Evolutionary conservation across 2,797 vertebrate genomes (phyloP), one percentile per base, ranked within the genome.

Genomic region (Ptychobarbus kaznakovi): DNA sequence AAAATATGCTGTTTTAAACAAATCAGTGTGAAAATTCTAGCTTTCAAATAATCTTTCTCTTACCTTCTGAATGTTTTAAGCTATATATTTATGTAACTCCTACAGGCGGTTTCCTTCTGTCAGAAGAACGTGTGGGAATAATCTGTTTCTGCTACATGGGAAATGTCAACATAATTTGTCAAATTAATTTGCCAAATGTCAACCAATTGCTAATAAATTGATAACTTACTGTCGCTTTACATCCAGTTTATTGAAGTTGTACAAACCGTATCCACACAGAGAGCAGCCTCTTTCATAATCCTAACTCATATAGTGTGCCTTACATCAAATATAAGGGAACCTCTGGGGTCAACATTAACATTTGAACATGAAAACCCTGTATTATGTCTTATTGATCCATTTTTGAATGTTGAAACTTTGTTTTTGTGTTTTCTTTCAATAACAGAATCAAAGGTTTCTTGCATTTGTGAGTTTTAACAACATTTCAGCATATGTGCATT

Each of bases 91-190:
- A 9, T 85, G 0, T 76, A 28, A 65, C 66, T 16, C 53, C 65
- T 69, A 74, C 90, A 96, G 95, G 93, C 93, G 1, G 0, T 94
- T 56, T 92, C 92, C 40, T 95, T 94, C 91, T 96, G 95, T 80
- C 93, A 94, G 91, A 94, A 58, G 84, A 93, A 90, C 72, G 81
- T 86, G 83, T 95, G 95, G 95, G 90, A 92, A 87, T 91, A 81
- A 85, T 3, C 70, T 18, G 42, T 89, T 77, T 70, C 42, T 35
- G 35, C n/a, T n/a, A 15, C 15, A 65, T 56, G 73, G 73, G 56
- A 40, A 51, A 77, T 42, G 22, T 38, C 4, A 3, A 20, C 35
- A 2, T 28, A 12, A 32, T 32, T 32, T 32, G 32, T 32, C 32
- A 32, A 32, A 32, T 32, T n/a, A 22, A n/a, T 35, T 61, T 84